Evolutionary conservation across 2,113 vertebrate species (phyloP), one percentile per base, ranked within the genome.

Genomic region (Kobus ellipsiprymnus): DNA sequence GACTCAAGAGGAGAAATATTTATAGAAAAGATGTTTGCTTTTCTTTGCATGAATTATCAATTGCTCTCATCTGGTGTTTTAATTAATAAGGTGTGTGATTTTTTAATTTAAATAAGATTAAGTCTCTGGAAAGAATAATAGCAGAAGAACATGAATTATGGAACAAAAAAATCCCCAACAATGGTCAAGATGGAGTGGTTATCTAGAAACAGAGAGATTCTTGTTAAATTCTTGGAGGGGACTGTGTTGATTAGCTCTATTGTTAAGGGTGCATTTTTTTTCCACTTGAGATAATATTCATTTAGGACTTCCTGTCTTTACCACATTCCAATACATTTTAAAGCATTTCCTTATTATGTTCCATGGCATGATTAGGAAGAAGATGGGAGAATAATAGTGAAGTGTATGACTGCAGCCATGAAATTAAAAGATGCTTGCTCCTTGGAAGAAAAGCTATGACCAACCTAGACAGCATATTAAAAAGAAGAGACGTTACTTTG

Each of bases 61-160:
- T 97, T 92, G 90, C 90, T 94, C 96, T 97, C 97, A 97, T 97
- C 97, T 97, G 84, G 96, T 96, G 60, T 98, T 97, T 97, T 98
- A 97, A 97, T 98, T 98, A 98, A 98, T 97, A 98, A 97, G 95
- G 97, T 98, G 95, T 97, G 97, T 97, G 97, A 86, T 96, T 97
- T 97, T 98, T 97, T 82, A 95, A 97, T 97, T 97, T 98, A 98
- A 98, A 96, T 92, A 98, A 97, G 97, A 95, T 96, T 95, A 97
- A 97, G 92, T 95, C 92, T 97, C 96, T 95, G 81, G 74, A 91
- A 97, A 97, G 93, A 97, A 95, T 85, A 97, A 98, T 90, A 97
- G 80, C 91, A 82, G 36, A 62, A n/a, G 87, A 95, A 87, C 71
- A 96, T 93, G 95, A 97, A 97, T 95, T 91, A 96, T 95, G 62